Evolutionary conservation across 2,888 invertebrate species (phyloP).

Genomic region (Napeogenes inachia): DNA sequence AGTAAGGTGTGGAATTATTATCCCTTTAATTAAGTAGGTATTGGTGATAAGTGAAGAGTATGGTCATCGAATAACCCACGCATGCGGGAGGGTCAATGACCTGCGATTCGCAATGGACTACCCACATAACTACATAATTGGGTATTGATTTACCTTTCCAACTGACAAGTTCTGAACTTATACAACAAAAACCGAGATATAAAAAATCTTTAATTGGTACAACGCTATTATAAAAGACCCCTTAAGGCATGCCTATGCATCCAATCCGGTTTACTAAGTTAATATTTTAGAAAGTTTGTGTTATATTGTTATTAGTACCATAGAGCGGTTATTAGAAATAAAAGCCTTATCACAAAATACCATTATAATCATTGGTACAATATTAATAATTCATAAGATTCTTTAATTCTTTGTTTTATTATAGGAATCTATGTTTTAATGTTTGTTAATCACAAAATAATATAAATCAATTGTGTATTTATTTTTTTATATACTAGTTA

Average conservation of each 20-base stretch:
- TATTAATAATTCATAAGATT: no score
- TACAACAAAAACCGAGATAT: not conserved
- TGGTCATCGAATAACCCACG: constrained; percentile 43
- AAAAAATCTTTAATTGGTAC: constrained; percentile 1
- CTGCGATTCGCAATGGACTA: constrained; percentile 50
- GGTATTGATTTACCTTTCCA: constrained; percentile 25
- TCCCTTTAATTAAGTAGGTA: not conserved
- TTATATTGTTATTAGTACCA: constrained; percentile 22
- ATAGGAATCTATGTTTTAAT: no score
- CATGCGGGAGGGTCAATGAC: constrained; percentile 52
- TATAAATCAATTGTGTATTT: no score
- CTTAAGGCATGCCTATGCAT: constrained; percentile 9
- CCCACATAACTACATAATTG: constrained; percentile 31
- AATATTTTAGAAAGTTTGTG: constrained; percentile 43
- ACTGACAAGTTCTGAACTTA: not conserved
- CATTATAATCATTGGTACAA: no score
- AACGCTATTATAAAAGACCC: constrained; percentile 18
- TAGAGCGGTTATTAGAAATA: no score
- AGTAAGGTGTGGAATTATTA: no score
- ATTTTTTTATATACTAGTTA: no score
- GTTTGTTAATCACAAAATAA: no score
- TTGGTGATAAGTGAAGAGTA: constrained; percentile 24
- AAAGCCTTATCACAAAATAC: no score
- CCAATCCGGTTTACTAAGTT: constrained; percentile 30
- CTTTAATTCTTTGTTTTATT: no score